Evolutionary conservation across 1,140 invertebrate species (phyloP), one percentile per base, ranked within the genome.

Genomic region (Lepidurus apus): DNA sequence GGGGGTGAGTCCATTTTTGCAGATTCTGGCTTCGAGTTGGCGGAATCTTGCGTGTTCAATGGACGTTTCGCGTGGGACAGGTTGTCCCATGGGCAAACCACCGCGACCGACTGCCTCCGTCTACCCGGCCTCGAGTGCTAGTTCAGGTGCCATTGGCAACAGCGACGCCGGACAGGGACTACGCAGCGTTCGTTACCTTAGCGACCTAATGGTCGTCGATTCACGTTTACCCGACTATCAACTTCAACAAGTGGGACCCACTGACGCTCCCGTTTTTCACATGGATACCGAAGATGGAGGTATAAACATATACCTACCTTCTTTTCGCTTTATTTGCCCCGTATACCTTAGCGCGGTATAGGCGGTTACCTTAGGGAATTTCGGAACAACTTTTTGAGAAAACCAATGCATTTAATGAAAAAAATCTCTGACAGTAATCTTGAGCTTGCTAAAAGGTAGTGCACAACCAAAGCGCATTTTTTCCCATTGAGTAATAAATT

Each of bases 201-300:
- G 53, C 53, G 53, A 65, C n/a, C 53, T 65, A 13, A 11, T 65
- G 21, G 21, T 13, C 0, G 53, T 65, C 5, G 13, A 65, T 65
- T n/a, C 53, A 9, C 53, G 53, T 65, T 65, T 65, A 21, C 21
- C 53, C 21, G 53, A 65, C 17, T 65, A 65, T 65, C 53, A 9
- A 65, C 17, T 65, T 65, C 34, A 34, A 34, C 34, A 34, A 34
- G 34, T 34, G 34, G 34, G 4, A 34, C 53, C 53, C 53, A 21
- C 13, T 7, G 53, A 65, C 13, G 21, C 53, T 13, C 6, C 53
- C 53, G 53, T 65, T 21, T 65, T 65, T 65, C 53, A 65, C 17
- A 65, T 65, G 53, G 53, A 65, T 65, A 65, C 53, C 53, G 53
- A 65, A 65, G 53, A 65, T 65, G 53, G 53, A 65, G 53, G 53